Percentiles rank a stretch among this genome's conserved stretches.
phyloP scores from a whole-genome alignment of 2,113 vertebrate genomes.

The Verasper variegatus region DNA sequence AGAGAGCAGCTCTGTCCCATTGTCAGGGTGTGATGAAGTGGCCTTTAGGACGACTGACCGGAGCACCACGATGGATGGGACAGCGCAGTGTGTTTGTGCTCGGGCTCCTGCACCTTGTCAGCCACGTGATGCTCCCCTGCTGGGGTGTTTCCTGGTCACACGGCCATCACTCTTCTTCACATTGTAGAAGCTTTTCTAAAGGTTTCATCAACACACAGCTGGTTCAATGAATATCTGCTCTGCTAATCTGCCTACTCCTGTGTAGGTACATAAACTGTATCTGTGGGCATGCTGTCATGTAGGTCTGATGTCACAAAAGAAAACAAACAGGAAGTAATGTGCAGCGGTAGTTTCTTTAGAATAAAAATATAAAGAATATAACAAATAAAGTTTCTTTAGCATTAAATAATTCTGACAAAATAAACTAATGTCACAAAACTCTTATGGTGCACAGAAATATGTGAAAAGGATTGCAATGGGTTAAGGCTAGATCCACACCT shows the following conservation, averaged over 20 bases:
- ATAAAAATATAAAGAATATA: too few species aligned
- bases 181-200: slow-evolving; percentile 34
- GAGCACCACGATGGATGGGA: slow-evolving; percentile 64
- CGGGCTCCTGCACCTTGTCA: slow-evolving; percentile 66
- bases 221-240: slow-evolving; percentile 10
- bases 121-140: slow-evolving; percentile 34
- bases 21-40: slow-evolving; percentile 71
- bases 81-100: slow-evolving; percentile 37
- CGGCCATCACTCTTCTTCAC: slow-evolving; percentile 52
- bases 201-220: slow-evolving; percentile 5
- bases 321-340: background rate
- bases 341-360: too few species aligned
- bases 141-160: slow-evolving; percentile 44
- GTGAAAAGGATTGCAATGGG: too few species aligned
- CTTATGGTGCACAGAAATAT: too few species aligned
- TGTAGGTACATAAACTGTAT: background rate
- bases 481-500: too few species aligned
- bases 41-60: slow-evolving; percentile 55
- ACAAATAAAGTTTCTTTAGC: too few species aligned
- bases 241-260: background rate
- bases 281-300: background rate
- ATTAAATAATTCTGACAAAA: too few species aligned
- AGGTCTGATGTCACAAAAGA: background rate
- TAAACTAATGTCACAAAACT: too few species aligned
- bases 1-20: slow-evolving; percentile 47